Percentiles rank a stretch among this genome's conserved stretches.
These are phyloP conservation scores for Synanthedon tipuliformis DNA, from an alignment of 2,888 invertebrate species.

Conservation along the genomic window DNA sequence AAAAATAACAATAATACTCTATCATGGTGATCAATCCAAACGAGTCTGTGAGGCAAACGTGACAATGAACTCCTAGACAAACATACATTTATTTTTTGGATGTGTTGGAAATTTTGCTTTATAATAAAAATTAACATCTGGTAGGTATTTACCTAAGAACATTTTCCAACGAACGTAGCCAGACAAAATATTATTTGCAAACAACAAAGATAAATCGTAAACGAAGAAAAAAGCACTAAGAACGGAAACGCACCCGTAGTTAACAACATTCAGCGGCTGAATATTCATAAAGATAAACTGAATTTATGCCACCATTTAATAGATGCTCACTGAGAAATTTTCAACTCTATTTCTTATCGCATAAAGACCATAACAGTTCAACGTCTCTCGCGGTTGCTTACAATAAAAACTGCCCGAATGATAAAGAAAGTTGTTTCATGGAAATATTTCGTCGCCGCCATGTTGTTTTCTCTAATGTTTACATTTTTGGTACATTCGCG, in stretches of 20 bases:
- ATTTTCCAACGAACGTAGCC: background rate
- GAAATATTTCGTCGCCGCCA: slow-evolving; percentile 15
- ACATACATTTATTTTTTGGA: no score
- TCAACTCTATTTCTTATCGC: no score
- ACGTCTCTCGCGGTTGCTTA: no score
- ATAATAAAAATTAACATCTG: no score
- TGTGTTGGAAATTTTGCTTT: no score
- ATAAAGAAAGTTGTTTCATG: slow-evolving; percentile 39
- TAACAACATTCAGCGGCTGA: slow-evolving; percentile 17
- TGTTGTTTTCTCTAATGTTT: slow-evolving; percentile 7
- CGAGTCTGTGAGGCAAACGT: no score
- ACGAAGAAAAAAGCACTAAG: background rate
- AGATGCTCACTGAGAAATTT: slow-evolving; percentile 13
- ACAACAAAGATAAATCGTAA: background rate
- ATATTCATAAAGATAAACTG: slow-evolving; percentile 61
- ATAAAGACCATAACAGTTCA: no score
- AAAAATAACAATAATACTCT: no score
- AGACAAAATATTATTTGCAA: background rate
- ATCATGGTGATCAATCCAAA: no score
- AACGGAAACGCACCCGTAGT: background rate
- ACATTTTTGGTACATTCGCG: background rate
- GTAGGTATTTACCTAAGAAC: no score
- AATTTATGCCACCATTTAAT: slow-evolving; percentile 45
- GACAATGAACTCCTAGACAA: no score
- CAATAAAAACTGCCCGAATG: slow-evolving; percentile 26